Evolutionary conservation across 2,888 invertebrate species (phyloP), one percentile per base, ranked within the genome.

Genomic region (Cantharis rufa): DNA sequence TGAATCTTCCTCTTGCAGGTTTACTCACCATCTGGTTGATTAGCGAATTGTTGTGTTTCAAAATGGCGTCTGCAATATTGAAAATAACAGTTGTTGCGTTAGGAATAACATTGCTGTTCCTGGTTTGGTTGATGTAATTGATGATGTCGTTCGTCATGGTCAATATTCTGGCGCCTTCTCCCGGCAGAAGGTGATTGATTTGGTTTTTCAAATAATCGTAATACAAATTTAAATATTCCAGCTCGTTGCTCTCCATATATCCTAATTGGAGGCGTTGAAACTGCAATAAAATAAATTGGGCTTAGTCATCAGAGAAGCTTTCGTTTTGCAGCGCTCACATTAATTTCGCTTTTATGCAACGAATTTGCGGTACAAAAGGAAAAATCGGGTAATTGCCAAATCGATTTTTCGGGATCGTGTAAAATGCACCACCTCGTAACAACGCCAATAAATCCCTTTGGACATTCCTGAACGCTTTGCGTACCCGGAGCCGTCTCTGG

Each of bases 371-470:
- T 89, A 84, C 96, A 96, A 16, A 90, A 90, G 1, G 94, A 94
- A 85, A 94, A 95, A 86, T 95, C 94, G 0, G 95, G 94, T 66
- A 90, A 87, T 82, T 91, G 90, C 96, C 96, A 96, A 79, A 92
- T 91, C 0, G 94, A 93, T 18, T 91, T 92, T 48, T 91, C 92
- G 15, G 90, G 89, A 82, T 92, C 92, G 48, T 89, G 89, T 82
- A 93, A 90, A 62, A 90, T 89, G 83, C 93, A 93, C 32, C 90
- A 88, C 68, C 93, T 87, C 1, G 87, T 86, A 5, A 90, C 90
- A 48, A 88, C 87, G 0, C 91, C 91, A 69, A 87, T 88, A 87
- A 76, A 88, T 2, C 91, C 91, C 3, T 88, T 88, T 1, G 93
- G 93, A 83, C 93, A 93, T 75, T 91, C 90, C 83, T 92, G 83